phyloP scores from a whole-genome alignment of 2,888 invertebrate species.

The Drosophila rellima region DNA sequence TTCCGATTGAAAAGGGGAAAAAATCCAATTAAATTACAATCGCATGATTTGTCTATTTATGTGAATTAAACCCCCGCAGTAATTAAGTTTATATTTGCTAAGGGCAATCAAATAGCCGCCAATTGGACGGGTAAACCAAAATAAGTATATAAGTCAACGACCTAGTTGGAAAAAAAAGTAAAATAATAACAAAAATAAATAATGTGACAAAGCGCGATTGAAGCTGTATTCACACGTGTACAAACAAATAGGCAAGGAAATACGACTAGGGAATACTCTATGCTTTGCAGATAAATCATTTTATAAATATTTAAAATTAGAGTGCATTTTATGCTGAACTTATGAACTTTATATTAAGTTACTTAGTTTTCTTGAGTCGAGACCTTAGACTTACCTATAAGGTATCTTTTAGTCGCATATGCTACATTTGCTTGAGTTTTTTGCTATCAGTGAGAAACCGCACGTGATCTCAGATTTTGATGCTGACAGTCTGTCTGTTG shows the following conservation, averaged over 20 bases:
- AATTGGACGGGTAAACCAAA: constrained; percentile 56
- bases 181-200: constrained; percentile 22
- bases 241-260: neutral
- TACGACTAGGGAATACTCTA: constrained; percentile 7
- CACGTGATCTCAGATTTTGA: constrained; percentile 66
- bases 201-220: constrained; percentile 7
- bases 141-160: constrained; percentile 49
- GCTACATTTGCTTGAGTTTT: neutral
- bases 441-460: constrained; percentile 37
- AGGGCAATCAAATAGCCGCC: constrained; percentile 49
- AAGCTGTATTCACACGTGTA: constrained; percentile 5
- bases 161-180: constrained; percentile 16
- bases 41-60: constrained; percentile 33
- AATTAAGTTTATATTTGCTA: constrained; percentile 56
- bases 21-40: constrained; percentile 65
- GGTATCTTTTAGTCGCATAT: constrained; percentile 9
- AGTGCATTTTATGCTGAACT: neutral
- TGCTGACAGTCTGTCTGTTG: constrained; percentile 32
- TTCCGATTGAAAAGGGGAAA: constrained; percentile 46
- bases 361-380: neutral
- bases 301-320: neutral
- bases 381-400: neutral
- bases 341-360: no score
- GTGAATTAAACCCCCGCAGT: constrained; percentile 34
- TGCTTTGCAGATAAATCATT: rapidly evolving